Conservation (phyloP, 2,888 invertebrate species). For the Euplexia lucipara region DNA sequence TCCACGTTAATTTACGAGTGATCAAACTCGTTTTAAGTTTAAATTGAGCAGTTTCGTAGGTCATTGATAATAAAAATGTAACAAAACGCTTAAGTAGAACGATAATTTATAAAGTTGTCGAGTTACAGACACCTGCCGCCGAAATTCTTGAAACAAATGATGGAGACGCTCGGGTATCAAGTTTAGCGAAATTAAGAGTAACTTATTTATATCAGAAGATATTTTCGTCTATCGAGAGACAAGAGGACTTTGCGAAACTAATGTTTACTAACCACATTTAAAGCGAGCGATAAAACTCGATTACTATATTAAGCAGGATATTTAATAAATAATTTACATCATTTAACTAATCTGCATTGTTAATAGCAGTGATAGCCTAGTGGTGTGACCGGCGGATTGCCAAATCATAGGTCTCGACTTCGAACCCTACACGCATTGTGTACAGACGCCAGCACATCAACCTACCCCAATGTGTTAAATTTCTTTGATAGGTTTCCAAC, state of each 20-base stretch:
- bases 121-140: slow-evolving; percentile 67
- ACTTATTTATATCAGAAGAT: neutral
- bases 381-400: no score
- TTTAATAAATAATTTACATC: no score
- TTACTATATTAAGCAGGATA: no score
- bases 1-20: slow-evolving; percentile 32
- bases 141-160: slow-evolving; percentile 32
- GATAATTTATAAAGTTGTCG: slow-evolving; percentile 67
- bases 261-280: neutral
- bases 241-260: neutral
- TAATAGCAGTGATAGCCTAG: no score
- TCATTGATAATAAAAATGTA: slow-evolving; percentile 55
- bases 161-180: slow-evolving; percentile 20
- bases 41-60: slow-evolving; percentile 38
- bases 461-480: no score
- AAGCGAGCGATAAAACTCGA: no score
- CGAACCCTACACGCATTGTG: no score
- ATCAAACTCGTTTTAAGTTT: slow-evolving; percentile 50
- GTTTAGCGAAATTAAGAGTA: neutral
- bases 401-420: no score
- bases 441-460: no score
- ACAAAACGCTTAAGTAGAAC: slow-evolving; percentile 48
- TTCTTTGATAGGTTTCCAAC: no score
- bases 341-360: no score
- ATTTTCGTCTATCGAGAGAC: neutral